These are phyloP conservation scores for Heliocidaris erythrogramma DNA, from an alignment of 35 echinoderm and acorn worm genomes.

Conservation along the genomic window DNA sequence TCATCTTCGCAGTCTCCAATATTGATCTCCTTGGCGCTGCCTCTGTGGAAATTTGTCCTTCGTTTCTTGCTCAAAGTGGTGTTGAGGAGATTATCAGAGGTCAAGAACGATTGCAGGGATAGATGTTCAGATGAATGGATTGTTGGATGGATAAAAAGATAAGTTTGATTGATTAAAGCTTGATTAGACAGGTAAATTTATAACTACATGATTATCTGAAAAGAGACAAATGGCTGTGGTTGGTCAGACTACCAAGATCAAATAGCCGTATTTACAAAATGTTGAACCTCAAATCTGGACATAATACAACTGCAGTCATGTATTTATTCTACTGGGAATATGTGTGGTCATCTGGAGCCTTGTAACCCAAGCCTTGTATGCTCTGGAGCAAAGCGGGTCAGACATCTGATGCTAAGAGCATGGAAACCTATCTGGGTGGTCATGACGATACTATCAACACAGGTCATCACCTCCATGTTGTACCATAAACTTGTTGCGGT, in stretches of 20 bases:
- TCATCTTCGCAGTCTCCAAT: neutral
- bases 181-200: neutral
- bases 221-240: neutral
- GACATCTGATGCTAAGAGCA: neutral
- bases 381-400: neutral
- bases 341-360: neutral
- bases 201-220: neutral
- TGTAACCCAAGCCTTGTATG: neutral
- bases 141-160: neutral
- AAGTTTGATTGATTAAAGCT: neutral
- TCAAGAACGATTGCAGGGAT: neutral
- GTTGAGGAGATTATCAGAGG: neutral
- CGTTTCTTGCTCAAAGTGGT: neutral
- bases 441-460: slow-evolving; percentile 4
- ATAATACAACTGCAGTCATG: neutral
- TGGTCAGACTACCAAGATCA: neutral
- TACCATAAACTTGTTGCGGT: slow-evolving; percentile 2
- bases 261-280: neutral
- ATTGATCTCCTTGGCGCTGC: neutral
- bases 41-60: neutral
- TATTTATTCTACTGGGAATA: neutral
- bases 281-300: neutral
- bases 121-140: neutral
- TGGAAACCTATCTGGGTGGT: neutral
- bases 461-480: neutral